A percentile compares a stretch with the other conserved stretches of the same genome.
phyloP scores from a whole-genome alignment of 1,140 invertebrate species.

The Alviniconcha marisindica region DNA sequence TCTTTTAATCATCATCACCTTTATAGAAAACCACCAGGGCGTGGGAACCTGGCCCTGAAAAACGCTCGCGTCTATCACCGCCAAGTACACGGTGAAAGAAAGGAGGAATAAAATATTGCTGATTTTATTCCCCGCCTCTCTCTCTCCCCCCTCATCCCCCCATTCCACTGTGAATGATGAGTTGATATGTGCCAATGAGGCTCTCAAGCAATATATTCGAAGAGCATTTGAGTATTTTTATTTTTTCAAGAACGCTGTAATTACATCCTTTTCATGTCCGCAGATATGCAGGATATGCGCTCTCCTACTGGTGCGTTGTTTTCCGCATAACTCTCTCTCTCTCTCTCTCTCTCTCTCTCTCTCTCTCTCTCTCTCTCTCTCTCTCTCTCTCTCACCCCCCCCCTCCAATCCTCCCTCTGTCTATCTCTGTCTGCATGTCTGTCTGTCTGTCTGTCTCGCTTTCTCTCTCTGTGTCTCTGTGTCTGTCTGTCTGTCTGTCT shows the following conservation, averaged over 20 bases:
- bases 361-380: neutral
- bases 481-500: neutral
- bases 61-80: no score
- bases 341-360: neutral
- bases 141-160: no score
- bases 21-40: no score
- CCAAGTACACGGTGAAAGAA: no score
- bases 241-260: no score
- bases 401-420: neutral
- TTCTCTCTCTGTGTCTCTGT: neutral
- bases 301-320: neutral
- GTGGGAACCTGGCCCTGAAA: no score
- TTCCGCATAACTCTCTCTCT: neutral
- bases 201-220: neutral
- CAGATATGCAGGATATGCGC: neutral
- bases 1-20: no score
- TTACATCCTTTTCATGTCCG: neutral
- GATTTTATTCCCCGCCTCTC: no score
- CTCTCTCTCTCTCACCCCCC: neutral
- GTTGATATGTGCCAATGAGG: neutral
- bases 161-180: neutral
- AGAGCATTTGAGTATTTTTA: neutral
- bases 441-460: neutral
- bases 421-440: neutral
- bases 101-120: no score